Evolutionary conservation across 2,113 vertebrate species (phyloP).

Genomic region (Clarias magur): DNA sequence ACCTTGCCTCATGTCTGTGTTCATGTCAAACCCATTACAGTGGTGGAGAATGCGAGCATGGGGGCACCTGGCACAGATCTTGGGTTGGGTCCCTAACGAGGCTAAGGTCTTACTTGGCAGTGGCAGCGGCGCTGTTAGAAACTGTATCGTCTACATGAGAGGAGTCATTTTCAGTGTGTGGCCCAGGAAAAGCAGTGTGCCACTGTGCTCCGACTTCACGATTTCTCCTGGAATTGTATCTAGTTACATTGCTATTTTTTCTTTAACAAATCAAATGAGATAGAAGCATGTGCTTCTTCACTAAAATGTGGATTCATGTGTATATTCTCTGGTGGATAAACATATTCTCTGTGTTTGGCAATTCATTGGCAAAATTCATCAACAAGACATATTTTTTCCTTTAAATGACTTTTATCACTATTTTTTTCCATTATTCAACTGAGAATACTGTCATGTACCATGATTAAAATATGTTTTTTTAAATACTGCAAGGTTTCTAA

Average conservation of each 20-base stretch:
- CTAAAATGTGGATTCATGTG: background rate
- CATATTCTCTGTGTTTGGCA: background rate
- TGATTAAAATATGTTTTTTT: background rate
- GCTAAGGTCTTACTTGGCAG: too few relatives aligned
- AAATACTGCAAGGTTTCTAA: background rate
- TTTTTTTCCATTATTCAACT: constrained; percentile 11
- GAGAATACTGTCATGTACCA: constrained; percentile 7
- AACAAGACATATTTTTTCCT: constrained; percentile 3
- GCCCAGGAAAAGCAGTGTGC: too few relatives aligned
- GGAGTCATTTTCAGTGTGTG: too few relatives aligned
- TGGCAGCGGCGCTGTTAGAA: too few relatives aligned
- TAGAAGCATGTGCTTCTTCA: background rate
- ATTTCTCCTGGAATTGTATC: too few relatives aligned
- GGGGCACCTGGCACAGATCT: too few relatives aligned
- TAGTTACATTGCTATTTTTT: background rate
- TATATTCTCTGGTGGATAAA: background rate
- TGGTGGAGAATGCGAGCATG: too few relatives aligned
- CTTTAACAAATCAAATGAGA: background rate
- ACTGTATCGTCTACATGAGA: too few relatives aligned
- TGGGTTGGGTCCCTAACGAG: too few relatives aligned
- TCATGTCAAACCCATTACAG: too few relatives aligned
- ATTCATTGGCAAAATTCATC: background rate
- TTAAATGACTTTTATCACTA: constrained; percentile 4
- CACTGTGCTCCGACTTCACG: too few relatives aligned
- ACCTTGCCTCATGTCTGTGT: too few relatives aligned